phyloP scores from a whole-genome alignment of 1,140 invertebrate genomes.

The Mycetomoellerius zeteki region DNA sequence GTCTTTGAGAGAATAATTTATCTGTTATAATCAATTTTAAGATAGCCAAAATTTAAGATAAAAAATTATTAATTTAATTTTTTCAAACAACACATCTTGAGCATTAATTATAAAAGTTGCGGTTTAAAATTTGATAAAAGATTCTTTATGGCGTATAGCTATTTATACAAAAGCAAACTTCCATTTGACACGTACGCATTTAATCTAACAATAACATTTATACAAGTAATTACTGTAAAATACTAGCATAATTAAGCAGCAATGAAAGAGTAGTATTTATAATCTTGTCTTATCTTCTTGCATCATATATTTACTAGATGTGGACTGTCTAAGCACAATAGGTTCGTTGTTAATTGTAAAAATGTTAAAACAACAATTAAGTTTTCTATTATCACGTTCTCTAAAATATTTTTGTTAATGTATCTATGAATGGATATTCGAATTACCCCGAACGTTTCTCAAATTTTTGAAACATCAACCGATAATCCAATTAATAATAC shows the following conservation, averaged over 20 bases:
- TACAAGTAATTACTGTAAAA: constrained; percentile 22
- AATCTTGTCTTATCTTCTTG: neutral
- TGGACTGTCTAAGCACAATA: neutral
- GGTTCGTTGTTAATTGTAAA: constrained; percentile 42
- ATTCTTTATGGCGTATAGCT: neutral
- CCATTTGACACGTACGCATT: neutral
- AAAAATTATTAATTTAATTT: constrained; percentile 4
- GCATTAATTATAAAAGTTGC: neutral
- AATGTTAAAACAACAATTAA: constrained; percentile 30
- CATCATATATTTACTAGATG: neutral
- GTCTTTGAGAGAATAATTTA: neutral
- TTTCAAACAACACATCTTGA: neutral
- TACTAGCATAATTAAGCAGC: constrained; percentile 27
- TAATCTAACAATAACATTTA: constrained; percentile 15
- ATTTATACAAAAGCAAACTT: constrained; percentile 33
- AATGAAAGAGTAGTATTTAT: constrained; percentile 12
- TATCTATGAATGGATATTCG: neutral
- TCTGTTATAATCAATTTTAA: neutral
- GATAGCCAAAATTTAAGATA: too few relatives aligned
- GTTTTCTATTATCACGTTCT: neutral
- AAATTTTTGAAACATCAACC: constrained; percentile 1
- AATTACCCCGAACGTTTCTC: neutral
- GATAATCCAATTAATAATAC: neutral
- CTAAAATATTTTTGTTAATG: constrained; percentile 15
- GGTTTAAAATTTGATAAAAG: neutral